Conservation (phyloP, 2,113 vertebrate species). For the Rhynchomys soricoides region DNA sequence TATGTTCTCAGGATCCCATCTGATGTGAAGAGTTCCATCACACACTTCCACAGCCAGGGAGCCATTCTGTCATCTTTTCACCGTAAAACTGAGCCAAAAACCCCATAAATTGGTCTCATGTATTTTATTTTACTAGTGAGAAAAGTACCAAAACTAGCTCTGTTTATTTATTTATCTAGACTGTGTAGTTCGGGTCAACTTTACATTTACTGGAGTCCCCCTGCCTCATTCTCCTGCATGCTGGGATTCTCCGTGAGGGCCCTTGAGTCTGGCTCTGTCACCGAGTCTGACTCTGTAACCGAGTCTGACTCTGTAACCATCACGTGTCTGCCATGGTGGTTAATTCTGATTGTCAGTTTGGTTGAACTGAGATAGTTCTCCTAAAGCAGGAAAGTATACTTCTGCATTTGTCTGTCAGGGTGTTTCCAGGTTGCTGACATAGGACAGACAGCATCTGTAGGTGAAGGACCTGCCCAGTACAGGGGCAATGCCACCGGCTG, state of each 20-base stretch:
- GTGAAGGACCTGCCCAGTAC: no score
- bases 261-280: background rate
- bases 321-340: background rate
- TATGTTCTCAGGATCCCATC: no score
- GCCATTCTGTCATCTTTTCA: background rate
- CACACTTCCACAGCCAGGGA: no score
- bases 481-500: background rate
- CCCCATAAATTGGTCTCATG: background rate
- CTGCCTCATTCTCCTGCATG: background rate
- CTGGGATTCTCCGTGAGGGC: background rate
- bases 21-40: background rate
- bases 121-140: background rate
- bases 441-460: background rate
- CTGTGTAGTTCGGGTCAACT: background rate
- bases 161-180: background rate
- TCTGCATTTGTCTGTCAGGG: background rate
- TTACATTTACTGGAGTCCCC: background rate
- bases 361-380: background rate
- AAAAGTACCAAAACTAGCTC: background rate
- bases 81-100: background rate
- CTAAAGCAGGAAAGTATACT: background rate
- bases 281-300: no score
- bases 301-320: no score
- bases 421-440: background rate
- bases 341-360: background rate